Evolutionary conservation across 2,888 invertebrate species (phyloP).

Genomic region (Poecilobothrus nobilitatus): DNA sequence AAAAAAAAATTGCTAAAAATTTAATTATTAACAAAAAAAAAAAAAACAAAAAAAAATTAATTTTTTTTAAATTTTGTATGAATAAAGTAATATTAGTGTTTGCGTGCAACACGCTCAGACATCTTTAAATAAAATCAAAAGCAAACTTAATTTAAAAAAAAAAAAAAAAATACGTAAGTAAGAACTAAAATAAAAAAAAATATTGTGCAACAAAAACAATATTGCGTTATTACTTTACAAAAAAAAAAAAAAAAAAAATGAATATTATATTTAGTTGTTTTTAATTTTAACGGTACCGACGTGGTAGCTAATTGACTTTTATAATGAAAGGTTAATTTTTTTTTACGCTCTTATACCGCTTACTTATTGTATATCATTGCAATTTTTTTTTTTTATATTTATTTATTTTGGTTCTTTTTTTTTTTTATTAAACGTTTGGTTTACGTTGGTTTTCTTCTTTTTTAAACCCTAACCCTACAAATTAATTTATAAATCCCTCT

Average conservation of each 20-base stretch:
- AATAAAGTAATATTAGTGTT: background rate
- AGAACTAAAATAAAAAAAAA: background rate
- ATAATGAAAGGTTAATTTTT: background rate
- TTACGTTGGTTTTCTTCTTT: too few species aligned
- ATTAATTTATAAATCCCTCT: background rate
- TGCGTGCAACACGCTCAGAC: slow-evolving; percentile 1
- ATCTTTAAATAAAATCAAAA: background rate
- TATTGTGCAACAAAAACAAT: background rate
- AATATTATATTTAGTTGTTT: background rate
- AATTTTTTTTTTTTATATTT: background rate
- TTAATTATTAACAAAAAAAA: too few species aligned
- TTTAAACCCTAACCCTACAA: background rate
- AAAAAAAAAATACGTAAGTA: too few species aligned
- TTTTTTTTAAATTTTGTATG: too few species aligned
- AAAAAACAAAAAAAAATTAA: too few species aligned
- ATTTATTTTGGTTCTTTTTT: background rate
- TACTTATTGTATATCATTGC: too few species aligned
- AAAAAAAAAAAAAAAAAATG: background rate
- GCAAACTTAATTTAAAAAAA: too few species aligned
- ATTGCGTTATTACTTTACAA: background rate
- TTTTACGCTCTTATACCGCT: too few species aligned
- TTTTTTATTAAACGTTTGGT: too few species aligned
- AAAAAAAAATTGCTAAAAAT: too few species aligned
- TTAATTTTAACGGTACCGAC: background rate
- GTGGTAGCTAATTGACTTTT: slow-evolving; percentile 1